These are phyloP conservation scores for Nyleta sp. DNA, from an alignment of 2,888 invertebrate genomes.

Conservation along the genomic window DNA sequence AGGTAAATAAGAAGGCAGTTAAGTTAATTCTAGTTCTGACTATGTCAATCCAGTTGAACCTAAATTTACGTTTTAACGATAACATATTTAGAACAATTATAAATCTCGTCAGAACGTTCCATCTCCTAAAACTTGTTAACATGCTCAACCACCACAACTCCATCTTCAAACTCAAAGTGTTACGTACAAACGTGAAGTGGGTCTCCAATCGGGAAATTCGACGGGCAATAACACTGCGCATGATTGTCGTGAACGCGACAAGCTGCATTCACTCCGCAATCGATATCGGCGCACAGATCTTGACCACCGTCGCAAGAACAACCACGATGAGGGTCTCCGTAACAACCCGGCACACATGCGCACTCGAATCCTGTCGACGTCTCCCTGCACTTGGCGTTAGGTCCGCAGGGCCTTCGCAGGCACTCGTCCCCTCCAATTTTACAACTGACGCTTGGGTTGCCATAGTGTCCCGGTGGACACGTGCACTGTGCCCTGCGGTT, in stretches of 20 bases:
- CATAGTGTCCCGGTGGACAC: conserved; percentile 89
- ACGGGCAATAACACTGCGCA: conserved; percentile 88
- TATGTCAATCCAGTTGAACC: too few species aligned
- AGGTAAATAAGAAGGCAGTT: too few species aligned
- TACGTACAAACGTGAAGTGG: conserved; percentile 91
- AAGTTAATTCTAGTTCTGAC: too few species aligned
- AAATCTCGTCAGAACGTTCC: too few species aligned
- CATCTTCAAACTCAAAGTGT: background rate
- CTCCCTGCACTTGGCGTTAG: conserved; percentile 92
- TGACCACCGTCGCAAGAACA: conserved; percentile 88
- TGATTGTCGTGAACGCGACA: conserved; percentile 90
- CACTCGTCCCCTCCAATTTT: conserved; percentile 89
- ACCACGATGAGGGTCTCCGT: conserved; percentile 91
- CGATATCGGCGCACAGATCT: conserved; percentile 90
- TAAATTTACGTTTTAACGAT: too few species aligned
- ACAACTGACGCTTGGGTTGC: conserved; percentile 88
- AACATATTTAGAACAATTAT: too few species aligned
- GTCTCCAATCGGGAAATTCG: conserved; percentile 91
- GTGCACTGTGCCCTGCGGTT: conserved; percentile 90
- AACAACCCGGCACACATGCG: conserved; percentile 90
- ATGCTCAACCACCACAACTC: too few species aligned
- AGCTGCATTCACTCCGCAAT: conserved; percentile 86
- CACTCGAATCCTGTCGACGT: conserved; percentile 91
- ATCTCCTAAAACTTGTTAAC: too few species aligned
- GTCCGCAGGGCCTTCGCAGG: conserved; percentile 91